These are phyloP conservation scores for Hyles lineata DNA, from an alignment of 2,888 invertebrate genomes.

Conservation along the genomic window DNA sequence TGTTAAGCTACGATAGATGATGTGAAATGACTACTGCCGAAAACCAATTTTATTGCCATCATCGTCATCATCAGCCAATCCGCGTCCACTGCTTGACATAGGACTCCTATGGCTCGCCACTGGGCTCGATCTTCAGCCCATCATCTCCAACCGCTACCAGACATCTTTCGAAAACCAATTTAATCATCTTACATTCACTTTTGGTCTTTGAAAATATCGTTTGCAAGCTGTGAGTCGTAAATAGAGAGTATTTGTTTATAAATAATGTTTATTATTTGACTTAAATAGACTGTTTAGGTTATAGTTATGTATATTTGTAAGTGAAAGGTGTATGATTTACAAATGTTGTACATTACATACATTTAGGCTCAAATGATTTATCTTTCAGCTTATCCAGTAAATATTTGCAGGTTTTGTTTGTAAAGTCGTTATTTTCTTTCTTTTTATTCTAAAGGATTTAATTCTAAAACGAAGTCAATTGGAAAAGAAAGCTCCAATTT, in stretches of 20 bases:
- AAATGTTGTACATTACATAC: too few species aligned
- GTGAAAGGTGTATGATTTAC: not conserved
- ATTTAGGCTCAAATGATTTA: not conserved
- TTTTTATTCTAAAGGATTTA: not conserved
- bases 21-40: too few species aligned
- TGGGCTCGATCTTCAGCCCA: too few species aligned
- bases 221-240: not conserved
- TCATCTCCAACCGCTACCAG: too few species aligned
- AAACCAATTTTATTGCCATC: too few species aligned
- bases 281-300: slow-evolving; percentile 1
- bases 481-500: not conserved
- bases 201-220: not conserved
- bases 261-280: not conserved
- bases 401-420: too few species aligned
- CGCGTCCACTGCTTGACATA: too few species aligned
- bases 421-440: not conserved
- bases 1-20: too few species aligned
- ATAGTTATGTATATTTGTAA: not conserved
- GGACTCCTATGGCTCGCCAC: too few species aligned
- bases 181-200: too few species aligned
- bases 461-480: not conserved
- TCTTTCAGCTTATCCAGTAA: not conserved
- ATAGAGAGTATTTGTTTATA: not conserved
- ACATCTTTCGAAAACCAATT: too few species aligned
- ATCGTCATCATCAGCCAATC: too few species aligned